Conservation (phyloP, 2,113 vertebrate genomes). For the Hydrolagus affinis region DNA sequence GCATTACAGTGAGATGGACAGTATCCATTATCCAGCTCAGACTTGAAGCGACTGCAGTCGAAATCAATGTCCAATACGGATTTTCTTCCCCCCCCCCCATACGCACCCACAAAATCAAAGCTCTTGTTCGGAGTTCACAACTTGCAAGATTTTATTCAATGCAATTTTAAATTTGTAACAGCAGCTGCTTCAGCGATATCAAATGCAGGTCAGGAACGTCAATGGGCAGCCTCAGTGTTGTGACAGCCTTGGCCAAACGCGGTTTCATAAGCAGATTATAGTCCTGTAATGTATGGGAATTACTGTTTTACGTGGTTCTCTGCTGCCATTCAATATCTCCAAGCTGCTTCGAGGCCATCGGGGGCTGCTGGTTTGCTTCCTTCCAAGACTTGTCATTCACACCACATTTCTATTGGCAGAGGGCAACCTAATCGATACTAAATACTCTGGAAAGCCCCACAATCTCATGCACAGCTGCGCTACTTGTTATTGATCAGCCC, state of each 20-base stretch:
- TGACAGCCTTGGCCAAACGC: constrained; percentile 27
- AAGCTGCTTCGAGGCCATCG: constrained; percentile 75
- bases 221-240: constrained; percentile 28
- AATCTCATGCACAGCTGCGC: constrained; percentile 62
- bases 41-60: not conserved
- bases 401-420: constrained; percentile 83
- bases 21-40: not conserved
- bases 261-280: constrained; percentile 32
- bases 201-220: constrained; percentile 30
- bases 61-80: constrained; percentile 22
- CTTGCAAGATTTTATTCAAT: constrained; percentile 21
- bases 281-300: constrained; percentile 32
- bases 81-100: not conserved
- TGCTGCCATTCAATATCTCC: constrained; percentile 82
- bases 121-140: constrained; percentile 12
- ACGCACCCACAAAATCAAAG: not conserved
- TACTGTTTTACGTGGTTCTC: constrained; percentile 27
- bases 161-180: constrained; percentile 20
- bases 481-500: constrained; percentile 74
- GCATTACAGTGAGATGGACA: not conserved
- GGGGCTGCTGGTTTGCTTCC: constrained; percentile 70
- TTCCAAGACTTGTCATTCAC: constrained; percentile 67
- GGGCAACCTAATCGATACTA: constrained; percentile 80
- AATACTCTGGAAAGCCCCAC: constrained; percentile 69
- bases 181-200: constrained; percentile 30